Percentiles rank a stretch among this genome's conserved stretches.
phyloP scores from a whole-genome alignment of 2,888 invertebrate genomes.

The Drosophila infuscata region DNA sequence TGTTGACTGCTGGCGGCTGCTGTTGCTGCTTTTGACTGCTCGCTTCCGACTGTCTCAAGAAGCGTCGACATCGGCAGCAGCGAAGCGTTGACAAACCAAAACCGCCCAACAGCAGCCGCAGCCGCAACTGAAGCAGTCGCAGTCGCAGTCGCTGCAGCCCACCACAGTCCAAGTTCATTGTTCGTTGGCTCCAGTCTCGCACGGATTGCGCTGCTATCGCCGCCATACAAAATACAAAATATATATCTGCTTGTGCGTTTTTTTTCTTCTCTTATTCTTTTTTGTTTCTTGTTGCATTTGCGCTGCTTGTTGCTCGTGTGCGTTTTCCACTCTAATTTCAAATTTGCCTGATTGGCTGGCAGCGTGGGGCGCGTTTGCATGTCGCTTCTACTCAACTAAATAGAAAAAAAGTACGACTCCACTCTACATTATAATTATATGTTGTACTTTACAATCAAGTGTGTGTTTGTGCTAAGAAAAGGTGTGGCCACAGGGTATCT shows the following conservation, averaged over 20 bases:
- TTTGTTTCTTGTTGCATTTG: constrained; percentile 18
- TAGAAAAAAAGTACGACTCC: not conserved
- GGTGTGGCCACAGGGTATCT: not conserved
- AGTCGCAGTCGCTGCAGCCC: constrained; percentile 12
- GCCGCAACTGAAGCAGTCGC: constrained; percentile 4
- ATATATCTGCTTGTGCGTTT: constrained; percentile 37
- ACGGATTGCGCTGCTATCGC: constrained; percentile 62
- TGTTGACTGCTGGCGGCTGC: not conserved
- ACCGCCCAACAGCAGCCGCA: constrained; percentile 42
- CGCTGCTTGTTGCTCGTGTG: constrained; percentile 8
- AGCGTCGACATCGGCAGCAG: constrained; percentile 59
- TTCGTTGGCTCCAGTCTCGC: constrained; percentile 70
- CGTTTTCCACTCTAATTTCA: constrained; percentile 47
- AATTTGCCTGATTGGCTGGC: constrained; percentile 30
- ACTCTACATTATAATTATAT: not conserved
- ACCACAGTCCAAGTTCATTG: constrained; percentile 77
- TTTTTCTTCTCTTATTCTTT: constrained; percentile 14
- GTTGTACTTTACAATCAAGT: not conserved
- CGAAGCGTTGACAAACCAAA: constrained; percentile 73
- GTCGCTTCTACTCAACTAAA: constrained; percentile 14
- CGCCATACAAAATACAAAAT: constrained; percentile 1
- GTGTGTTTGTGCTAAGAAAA: not conserved
- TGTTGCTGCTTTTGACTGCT: not conserved
- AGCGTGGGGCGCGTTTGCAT: constrained; percentile 17
- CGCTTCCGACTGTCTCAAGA: constrained; percentile 27